Evolutionary conservation across 2,113 vertebrate species (phyloP).

Genomic region (Lagenorhynchus albirostris): DNA sequence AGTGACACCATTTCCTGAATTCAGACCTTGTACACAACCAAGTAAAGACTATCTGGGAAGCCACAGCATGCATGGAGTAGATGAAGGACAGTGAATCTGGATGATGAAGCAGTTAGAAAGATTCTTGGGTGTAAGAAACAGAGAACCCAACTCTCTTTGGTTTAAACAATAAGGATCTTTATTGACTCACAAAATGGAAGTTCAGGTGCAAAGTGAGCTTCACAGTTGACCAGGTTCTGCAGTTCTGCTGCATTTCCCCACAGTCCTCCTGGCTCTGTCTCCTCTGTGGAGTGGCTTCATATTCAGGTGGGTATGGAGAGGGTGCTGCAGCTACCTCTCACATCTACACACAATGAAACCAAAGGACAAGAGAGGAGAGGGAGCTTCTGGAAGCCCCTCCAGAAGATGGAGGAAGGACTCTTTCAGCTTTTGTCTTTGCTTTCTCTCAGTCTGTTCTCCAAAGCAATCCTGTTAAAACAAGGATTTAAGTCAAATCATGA

Average conservation of each 20-base stretch:
- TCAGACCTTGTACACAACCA: not conserved
- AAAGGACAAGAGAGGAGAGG: not conserved
- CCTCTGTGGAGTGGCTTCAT: accelerated
- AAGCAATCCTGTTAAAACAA: not conserved
- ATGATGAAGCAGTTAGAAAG: not conserved
- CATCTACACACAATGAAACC: not conserved
- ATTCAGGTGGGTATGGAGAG: not conserved
- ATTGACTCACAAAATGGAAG: not conserved
- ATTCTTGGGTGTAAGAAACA: not conserved
- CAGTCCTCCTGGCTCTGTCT: not conserved
- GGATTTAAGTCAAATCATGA: not conserved
- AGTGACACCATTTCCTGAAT: not conserved
- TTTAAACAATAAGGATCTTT: not conserved
- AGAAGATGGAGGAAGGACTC: not conserved
- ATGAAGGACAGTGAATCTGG: not conserved
- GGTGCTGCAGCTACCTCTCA: not conserved
- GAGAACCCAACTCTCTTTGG: not conserved
- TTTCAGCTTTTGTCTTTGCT: not conserved
- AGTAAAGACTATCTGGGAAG: not conserved
- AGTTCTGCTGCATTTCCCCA: not conserved
- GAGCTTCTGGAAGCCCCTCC: not conserved
- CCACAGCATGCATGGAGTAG: not conserved
- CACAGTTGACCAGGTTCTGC: not conserved
- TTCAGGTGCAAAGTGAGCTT: not conserved
- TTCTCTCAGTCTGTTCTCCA: not conserved